phyloP scores from a whole-genome alignment of 2,797 vertebrate genomes.

The Lagodon rhomboides region DNA sequence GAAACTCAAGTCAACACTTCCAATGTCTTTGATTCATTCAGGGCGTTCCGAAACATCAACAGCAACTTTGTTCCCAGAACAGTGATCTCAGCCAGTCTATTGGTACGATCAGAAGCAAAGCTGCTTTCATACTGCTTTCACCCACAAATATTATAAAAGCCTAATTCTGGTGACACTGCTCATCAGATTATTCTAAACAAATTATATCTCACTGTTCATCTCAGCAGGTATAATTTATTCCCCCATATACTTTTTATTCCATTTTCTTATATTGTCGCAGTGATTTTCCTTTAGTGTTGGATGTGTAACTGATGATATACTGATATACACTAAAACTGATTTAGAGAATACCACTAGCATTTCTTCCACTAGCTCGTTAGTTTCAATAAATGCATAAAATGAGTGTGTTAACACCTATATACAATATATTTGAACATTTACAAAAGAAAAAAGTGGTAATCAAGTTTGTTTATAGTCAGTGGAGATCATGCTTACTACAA shows the following conservation, averaged over 20 bases:
- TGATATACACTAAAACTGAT: neutral
- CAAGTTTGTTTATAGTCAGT: neutral
- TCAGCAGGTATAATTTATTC: neutral
- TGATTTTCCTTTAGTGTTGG: neutral
- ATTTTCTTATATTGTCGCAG: neutral
- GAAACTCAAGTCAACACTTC: neutral
- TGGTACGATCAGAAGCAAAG: neutral
- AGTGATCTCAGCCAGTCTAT: conserved; percentile 12
- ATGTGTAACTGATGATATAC: neutral
- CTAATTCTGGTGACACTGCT: conserved; percentile 5
- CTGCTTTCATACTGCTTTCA: neutral
- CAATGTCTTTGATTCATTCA: neutral
- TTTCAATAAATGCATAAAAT: neutral
- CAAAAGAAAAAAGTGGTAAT: neutral
- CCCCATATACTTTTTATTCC: neutral
- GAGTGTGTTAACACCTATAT: neutral
- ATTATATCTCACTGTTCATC: conserved; percentile 13
- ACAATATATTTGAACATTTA: neutral
- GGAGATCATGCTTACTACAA: neutral
- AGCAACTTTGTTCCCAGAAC: conserved; percentile 12
- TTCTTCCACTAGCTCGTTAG: too few species aligned
- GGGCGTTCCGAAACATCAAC: neutral
- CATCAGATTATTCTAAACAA: neutral
- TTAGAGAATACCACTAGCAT: neutral
- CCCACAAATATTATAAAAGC: conserved; percentile 8